phyloP scores from a whole-genome alignment of 2,113 vertebrate species.

The Oreochromis tanganicae region DNA sequence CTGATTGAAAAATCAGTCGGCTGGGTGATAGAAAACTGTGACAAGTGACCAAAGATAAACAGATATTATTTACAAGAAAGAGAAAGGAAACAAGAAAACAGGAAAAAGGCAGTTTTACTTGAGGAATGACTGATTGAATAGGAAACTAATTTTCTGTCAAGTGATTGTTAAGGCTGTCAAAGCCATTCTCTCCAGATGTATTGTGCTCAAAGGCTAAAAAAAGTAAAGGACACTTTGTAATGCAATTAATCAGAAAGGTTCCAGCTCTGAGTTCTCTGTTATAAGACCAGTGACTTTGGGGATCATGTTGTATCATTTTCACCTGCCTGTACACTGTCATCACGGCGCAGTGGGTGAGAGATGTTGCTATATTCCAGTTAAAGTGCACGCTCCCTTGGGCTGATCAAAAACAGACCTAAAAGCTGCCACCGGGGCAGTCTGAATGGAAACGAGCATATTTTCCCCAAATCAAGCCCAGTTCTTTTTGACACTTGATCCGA shows the following conservation, averaged over 20 bases:
- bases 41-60: background rate
- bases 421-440: background rate
- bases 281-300: background rate
- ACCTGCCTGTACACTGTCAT: constrained; percentile 2
- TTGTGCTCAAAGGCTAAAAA: background rate
- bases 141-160: background rate
- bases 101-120: background rate
- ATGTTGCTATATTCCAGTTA: background rate
- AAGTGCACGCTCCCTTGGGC: background rate
- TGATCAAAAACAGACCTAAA: constrained; percentile 23
- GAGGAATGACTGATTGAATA: background rate
- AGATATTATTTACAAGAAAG: background rate
- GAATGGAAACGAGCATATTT: background rate
- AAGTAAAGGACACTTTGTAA: background rate
- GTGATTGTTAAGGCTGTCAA: background rate
- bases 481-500: constrained; percentile 16
- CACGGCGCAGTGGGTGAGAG: background rate
- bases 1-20: background rate
- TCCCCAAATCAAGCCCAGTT: background rate
- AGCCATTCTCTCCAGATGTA: background rate
- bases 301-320: background rate
- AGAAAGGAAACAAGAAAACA: background rate
- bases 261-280: background rate
- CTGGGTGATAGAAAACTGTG: background rate
- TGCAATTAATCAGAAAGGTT: background rate